Evolutionary conservation across 1,140 invertebrate genomes (phyloP).

Genomic region (Drosophila saltans): DNA sequence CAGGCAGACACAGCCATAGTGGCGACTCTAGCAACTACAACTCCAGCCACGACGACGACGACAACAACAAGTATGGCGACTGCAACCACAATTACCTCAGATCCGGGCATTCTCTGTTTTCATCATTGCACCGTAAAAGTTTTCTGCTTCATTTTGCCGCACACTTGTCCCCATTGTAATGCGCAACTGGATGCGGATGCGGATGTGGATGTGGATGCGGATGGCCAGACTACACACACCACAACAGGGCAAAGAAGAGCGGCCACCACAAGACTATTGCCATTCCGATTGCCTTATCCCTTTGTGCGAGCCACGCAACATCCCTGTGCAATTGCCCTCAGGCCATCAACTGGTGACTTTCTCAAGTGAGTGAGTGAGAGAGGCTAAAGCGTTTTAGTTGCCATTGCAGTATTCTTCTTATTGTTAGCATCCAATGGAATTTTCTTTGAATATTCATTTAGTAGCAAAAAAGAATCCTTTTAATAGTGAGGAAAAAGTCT

Average conservation of each 20-base stretch:
- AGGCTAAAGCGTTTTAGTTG: slow-evolving; percentile 4
- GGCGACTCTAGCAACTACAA: slow-evolving; percentile 2
- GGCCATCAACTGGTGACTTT: slow-evolving; percentile 92
- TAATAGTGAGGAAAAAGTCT: not conserved
- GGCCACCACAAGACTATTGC: slow-evolving; percentile 84
- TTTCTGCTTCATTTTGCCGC: slow-evolving; percentile 89
- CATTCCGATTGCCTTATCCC: slow-evolving; percentile 91
- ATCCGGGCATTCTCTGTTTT: slow-evolving; percentile 92
- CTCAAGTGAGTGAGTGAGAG: slow-evolving; percentile 86
- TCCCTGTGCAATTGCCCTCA: slow-evolving; percentile 90
- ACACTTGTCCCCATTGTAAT: slow-evolving; percentile 88
- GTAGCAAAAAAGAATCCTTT: not conserved
- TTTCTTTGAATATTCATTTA: slow-evolving; percentile 8
- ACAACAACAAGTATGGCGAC: slow-evolving; percentile 38
- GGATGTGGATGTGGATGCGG: slow-evolving; percentile 26
- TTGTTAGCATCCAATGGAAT: not conserved
- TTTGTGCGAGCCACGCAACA: slow-evolving; percentile 89
- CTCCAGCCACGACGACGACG: slow-evolving; percentile 45
- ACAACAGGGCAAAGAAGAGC: slow-evolving; percentile 20
- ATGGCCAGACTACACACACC: slow-evolving; percentile 25
- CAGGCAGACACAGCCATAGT: slow-evolving; percentile 25
- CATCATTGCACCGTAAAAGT: slow-evolving; percentile 92
- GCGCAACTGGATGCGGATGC: slow-evolving; percentile 84
- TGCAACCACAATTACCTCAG: slow-evolving; percentile 83
- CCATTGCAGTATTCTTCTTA: not conserved